Conservation (phyloP, 1,140 invertebrate species). For the Dinoponera quadriceps region DNA sequence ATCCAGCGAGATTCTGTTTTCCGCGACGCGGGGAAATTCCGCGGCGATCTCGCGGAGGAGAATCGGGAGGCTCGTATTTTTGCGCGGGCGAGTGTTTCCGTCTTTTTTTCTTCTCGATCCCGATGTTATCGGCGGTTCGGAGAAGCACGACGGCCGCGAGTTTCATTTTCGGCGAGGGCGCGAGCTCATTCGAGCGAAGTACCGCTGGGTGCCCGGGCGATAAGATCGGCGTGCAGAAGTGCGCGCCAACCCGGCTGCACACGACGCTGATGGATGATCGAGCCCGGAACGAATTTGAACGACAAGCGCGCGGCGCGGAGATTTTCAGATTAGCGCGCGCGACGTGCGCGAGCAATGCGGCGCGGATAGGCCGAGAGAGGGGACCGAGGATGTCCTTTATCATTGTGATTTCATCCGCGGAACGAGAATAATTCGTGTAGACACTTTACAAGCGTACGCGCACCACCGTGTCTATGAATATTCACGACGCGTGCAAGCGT, state of each 20-base stretch:
- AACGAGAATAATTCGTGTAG: conserved; percentile 10
- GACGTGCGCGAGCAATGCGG: background rate
- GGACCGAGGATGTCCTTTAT: background rate
- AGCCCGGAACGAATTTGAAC: conserved; percentile 22
- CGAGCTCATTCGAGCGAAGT: background rate
- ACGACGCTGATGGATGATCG: conserved; percentile 44
- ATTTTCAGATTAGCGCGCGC: conserved; percentile 13
- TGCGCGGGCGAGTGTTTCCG: background rate
- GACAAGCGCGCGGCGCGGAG: background rate
- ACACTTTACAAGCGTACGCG: background rate
- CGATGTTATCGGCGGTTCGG: background rate
- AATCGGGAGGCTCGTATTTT: background rate
- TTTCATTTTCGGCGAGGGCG: conserved; percentile 5
- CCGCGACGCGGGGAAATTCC: conserved; percentile 32
- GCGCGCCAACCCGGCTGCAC: background rate
- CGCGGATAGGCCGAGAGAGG: no score
- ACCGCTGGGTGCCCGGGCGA: background rate
- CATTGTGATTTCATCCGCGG: background rate
- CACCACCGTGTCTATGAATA: conserved; percentile 1
- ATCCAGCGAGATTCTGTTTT: no score
- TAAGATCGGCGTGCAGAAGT: conserved; percentile 10
- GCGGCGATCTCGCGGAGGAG: conserved; percentile 2
- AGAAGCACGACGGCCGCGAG: background rate
- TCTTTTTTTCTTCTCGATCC: background rate
- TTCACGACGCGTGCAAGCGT: conserved; percentile 25